A percentile compares a stretch with the other conserved stretches of the same genome.
These are phyloP conservation scores for Lanistes nyassanus DNA, from an alignment of 1,140 invertebrate genomes.

Conservation along the genomic window DNA sequence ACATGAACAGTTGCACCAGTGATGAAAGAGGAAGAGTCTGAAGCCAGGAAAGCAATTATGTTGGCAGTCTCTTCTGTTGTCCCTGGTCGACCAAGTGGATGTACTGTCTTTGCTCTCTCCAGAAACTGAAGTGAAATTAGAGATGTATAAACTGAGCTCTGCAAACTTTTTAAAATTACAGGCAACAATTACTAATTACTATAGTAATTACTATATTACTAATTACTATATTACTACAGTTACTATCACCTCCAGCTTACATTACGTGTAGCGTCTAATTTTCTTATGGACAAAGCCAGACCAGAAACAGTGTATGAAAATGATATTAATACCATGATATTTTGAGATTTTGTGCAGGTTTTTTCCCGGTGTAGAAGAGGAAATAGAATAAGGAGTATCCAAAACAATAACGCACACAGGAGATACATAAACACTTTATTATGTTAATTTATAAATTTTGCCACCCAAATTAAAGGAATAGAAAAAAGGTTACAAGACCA, in stretches of 20 bases:
- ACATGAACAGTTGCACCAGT: slow-evolving; percentile 84
- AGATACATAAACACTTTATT: no score
- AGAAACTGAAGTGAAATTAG: slow-evolving; percentile 71
- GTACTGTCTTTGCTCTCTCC: slow-evolving; percentile 78
- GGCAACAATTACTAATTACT: not conserved
- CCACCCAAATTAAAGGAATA: no score
- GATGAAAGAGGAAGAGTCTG: slow-evolving; percentile 80
- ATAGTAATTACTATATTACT: not conserved
- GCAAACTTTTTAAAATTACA: not conserved
- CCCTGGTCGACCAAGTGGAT: slow-evolving; percentile 83
- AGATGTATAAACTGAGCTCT: not conserved
- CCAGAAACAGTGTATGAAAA: no score
- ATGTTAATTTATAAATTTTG: no score
- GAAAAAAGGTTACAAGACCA: no score
- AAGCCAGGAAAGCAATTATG: slow-evolving; percentile 84
- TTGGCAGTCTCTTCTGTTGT: slow-evolving; percentile 80
- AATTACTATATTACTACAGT: not conserved
- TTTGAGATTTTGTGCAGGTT: no score
- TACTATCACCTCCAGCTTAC: not conserved
- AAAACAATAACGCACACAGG: no score
- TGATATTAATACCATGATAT: no score
- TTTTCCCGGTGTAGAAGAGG: no score
- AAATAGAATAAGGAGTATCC: no score
- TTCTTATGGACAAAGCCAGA: no score
- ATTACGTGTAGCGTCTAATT: slow-evolving; percentile 1